phyloP scores from a whole-genome alignment of 2,797 vertebrate species.

The Sebastes hopkinsi region DNA sequence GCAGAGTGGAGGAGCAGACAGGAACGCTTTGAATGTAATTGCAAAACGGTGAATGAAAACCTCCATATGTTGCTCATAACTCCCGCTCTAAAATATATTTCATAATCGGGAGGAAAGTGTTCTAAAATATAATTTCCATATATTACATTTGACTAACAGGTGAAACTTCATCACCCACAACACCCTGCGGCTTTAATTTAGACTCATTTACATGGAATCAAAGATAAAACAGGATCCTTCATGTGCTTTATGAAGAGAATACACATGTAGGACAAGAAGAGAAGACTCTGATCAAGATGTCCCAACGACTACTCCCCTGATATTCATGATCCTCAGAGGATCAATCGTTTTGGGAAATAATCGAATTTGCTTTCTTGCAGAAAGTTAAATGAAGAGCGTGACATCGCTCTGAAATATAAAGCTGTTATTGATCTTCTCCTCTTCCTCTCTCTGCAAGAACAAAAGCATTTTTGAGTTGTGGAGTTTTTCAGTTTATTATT shows the following conservation, averaged over 20 bases:
- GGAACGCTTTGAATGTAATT: slow-evolving; percentile 49
- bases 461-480: background rate
- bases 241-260: background rate
- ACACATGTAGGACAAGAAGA: background rate
- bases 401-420: background rate
- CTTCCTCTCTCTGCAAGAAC: background rate
- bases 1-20: slow-evolving; percentile 49
- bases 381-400: background rate
- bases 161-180: slow-evolving; percentile 12
- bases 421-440: background rate
- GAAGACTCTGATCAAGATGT: background rate
- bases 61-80: slow-evolving; percentile 51
- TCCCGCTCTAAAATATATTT: slow-evolving; percentile 16
- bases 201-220: slow-evolving; percentile 34
- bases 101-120: slow-evolving; percentile 22
- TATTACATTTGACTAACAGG: slow-evolving; percentile 18
- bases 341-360: background rate
- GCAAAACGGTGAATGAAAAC: slow-evolving; percentile 49
- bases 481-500: too few species aligned
- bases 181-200: slow-evolving; percentile 28
- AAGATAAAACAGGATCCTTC: slow-evolving; percentile 14
- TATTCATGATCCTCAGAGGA: background rate
- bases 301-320: background rate
- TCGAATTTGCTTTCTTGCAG: background rate
- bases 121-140: slow-evolving; percentile 39